Conservation (phyloP, 2,113 vertebrate species). For the Chaetodon trifascialis region DNA sequence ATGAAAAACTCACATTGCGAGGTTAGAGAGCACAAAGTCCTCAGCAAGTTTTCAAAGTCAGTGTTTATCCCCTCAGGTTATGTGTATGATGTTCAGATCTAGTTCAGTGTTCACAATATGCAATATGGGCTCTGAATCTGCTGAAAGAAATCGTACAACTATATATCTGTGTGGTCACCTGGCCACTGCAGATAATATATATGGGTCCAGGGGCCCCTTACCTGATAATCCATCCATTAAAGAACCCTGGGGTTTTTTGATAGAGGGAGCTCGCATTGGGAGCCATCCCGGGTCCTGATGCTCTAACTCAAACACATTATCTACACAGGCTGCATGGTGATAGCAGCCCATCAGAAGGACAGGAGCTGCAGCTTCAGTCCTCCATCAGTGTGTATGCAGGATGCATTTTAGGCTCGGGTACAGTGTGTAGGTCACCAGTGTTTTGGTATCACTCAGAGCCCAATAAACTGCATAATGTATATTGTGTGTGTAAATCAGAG, state of each 20-base stretch:
- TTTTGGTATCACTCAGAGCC: background rate
- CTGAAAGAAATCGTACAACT: constrained; percentile 3
- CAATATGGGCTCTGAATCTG: background rate
- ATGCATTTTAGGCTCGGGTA: background rate
- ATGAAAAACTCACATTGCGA: background rate
- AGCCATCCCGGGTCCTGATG: background rate
- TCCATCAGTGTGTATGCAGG: constrained; percentile 6
- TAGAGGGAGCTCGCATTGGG: background rate
- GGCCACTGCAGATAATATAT: background rate
- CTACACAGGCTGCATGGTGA: background rate
- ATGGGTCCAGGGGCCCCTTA: constrained; percentile 16
- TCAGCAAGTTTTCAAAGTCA: constrained; percentile 3
- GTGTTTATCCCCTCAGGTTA: background rate
- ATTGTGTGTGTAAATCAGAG: background rate
- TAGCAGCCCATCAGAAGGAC: background rate
- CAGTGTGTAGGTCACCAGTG: background rate
- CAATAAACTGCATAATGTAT: background rate
- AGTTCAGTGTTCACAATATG: background rate
- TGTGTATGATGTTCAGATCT: background rate
- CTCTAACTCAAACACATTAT: background rate
- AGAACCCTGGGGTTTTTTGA: background rate
- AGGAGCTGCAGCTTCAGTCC: background rate
- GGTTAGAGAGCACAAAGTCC: background rate
- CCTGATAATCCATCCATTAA: constrained; percentile 34
- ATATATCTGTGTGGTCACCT: background rate